Evolutionary conservation across 35 echinoderm and acorn worm genomes (phyloP).

Genomic region (Diadema setosum): DNA sequence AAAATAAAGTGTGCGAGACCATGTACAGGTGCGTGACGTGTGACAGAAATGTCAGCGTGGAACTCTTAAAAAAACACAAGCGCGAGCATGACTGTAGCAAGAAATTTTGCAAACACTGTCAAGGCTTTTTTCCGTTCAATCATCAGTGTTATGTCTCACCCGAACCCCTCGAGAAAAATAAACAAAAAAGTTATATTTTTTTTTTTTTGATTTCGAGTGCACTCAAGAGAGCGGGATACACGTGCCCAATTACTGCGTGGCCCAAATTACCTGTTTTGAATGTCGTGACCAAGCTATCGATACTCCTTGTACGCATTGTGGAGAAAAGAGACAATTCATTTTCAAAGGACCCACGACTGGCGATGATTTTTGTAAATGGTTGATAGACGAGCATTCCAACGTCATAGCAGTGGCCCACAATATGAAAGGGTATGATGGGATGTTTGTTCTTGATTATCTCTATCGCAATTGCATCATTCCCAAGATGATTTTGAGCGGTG

Average conservation of each 20-base stretch:
- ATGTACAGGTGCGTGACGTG: constrained; percentile 6
- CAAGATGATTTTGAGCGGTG: constrained; percentile 46
- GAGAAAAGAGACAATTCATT: constrained; percentile 10
- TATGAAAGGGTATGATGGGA: constrained; percentile 69
- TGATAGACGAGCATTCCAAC: neutral
- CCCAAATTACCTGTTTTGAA: constrained; percentile 22
- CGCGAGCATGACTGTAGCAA: neutral
- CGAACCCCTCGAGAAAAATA: neutral
- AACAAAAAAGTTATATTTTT: no score
- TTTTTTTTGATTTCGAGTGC: constrained; percentile 84
- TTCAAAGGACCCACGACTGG: constrained; percentile 49
- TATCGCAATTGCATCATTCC: constrained; percentile 33
- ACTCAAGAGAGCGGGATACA: constrained; percentile 45
- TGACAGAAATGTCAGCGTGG: neutral
- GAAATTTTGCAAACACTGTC: neutral
- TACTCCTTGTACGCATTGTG: constrained; percentile 6
- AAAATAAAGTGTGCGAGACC: neutral
- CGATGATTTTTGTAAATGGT: constrained; percentile 51
- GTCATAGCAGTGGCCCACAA: constrained; percentile 62
- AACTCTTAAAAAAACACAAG: neutral
- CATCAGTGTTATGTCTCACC: constrained; percentile 28
- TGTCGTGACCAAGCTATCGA: constrained; percentile 3
- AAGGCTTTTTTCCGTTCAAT: neutral
- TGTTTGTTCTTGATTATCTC: constrained; percentile 59
- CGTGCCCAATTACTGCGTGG: constrained; percentile 64